Conservation (phyloP, 1,140 invertebrate genomes). For the Pseudomyrmex concolor region DNA sequence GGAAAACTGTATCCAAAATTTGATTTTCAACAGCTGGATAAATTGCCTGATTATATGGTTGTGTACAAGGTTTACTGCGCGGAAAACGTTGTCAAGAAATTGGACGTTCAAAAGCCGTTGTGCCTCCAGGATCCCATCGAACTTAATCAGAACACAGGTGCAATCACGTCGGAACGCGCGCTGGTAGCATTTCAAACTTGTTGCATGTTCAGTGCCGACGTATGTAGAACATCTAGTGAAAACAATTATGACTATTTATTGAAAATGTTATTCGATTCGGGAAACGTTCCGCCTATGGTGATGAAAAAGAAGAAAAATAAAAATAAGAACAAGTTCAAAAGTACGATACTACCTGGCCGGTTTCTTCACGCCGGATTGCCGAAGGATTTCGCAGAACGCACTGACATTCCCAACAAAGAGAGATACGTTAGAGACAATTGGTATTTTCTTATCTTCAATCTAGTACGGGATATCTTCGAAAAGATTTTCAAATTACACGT, state of each 20-base stretch:
- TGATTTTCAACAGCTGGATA: constrained; percentile 80
- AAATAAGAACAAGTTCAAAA: constrained; percentile 25
- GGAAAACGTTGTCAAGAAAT: constrained; percentile 75
- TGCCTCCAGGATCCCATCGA: constrained; percentile 89
- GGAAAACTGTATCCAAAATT: constrained; percentile 82
- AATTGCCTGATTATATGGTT: constrained; percentile 79
- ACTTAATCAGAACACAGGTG: constrained; percentile 85
- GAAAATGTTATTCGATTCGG: constrained; percentile 32
- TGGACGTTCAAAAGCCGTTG: constrained; percentile 78
- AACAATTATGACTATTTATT: constrained; percentile 71
- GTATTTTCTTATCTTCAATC: constrained; percentile 66
- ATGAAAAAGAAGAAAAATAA: constrained; percentile 16
- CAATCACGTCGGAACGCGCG: constrained; percentile 68
- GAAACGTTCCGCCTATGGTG: background rate
- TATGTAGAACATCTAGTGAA: constrained; percentile 61
- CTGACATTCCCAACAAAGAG: constrained; percentile 56
- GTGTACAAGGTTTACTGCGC: constrained; percentile 83
- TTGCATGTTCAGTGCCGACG: constrained; percentile 64
- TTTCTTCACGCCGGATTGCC: constrained; percentile 63
- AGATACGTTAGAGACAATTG: constrained; percentile 66
- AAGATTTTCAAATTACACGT: constrained; percentile 76
- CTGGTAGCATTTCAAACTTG: constrained; percentile 72
- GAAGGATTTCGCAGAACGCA: constrained; percentile 56
- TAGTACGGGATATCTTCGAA: constrained; percentile 76
- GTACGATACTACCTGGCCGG: constrained; percentile 37